phyloP scores from a whole-genome alignment of 35 echinoderm and acorn worm genomes.

The Patiria miniata region DNA sequence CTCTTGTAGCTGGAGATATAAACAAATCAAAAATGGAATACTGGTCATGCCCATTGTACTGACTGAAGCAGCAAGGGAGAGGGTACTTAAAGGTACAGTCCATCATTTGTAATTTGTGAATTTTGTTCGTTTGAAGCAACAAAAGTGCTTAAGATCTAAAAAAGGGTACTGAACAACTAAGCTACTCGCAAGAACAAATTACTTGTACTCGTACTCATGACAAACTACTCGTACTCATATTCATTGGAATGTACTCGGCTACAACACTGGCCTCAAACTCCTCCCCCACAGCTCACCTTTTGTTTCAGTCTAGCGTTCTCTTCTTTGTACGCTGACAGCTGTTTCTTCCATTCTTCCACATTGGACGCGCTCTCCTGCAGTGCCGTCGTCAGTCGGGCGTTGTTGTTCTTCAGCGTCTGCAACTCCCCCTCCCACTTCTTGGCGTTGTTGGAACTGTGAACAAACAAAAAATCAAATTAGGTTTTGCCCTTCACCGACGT shows the following conservation, averaged over 20 bases:
- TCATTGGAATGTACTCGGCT: too few relatives aligned
- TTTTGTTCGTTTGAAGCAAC: too few relatives aligned
- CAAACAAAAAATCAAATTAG: not conserved
- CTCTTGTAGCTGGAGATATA: not conserved
- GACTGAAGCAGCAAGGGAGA: too few relatives aligned
- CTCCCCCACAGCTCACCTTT: constrained; percentile 48
- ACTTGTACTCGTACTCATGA: too few relatives aligned
- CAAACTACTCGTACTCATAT: too few relatives aligned
- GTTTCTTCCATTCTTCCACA: constrained; percentile 98
- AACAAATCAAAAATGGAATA: not conserved
- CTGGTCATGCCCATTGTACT: too few relatives aligned
- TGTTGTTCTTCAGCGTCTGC: constrained; percentile 98
- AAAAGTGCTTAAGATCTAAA: too few relatives aligned
- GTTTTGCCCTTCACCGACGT: too few relatives aligned
- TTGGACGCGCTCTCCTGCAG: constrained; percentile 98
- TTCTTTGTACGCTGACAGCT: constrained; percentile 90
- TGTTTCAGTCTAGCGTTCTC: constrained; percentile 85
- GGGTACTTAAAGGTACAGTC: not conserved
- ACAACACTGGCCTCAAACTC: not conserved
- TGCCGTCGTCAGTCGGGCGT: constrained; percentile 92
- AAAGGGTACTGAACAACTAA: too few relatives aligned
- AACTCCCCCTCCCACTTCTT: constrained; percentile 98
- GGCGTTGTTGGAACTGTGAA: constrained; percentile 91
- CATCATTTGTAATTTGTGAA: too few relatives aligned
- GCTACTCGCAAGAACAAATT: too few relatives aligned